phyloP scores from a whole-genome alignment of 2,113 vertebrate genomes.

The Hemichromis elongatus region DNA sequence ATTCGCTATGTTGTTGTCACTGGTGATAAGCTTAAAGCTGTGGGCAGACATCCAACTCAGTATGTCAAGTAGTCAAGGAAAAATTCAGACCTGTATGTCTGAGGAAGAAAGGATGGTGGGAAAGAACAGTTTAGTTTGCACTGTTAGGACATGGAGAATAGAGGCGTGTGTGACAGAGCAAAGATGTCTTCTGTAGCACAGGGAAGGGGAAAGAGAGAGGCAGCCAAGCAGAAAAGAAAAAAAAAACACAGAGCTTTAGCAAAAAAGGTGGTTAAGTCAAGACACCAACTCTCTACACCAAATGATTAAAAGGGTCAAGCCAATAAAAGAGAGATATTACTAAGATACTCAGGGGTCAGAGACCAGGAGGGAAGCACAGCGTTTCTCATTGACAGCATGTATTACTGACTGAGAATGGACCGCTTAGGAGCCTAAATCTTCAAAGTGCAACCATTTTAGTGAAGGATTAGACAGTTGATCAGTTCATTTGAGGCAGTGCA shows the following conservation, averaged over 20 bases:
- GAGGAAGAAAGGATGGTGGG: not conserved
- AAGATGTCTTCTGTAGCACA: not conserved
- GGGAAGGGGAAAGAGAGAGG: not conserved
- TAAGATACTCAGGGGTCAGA: not conserved
- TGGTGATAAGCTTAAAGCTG: constrained; percentile 19
- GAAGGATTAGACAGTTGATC: constrained; percentile 28
- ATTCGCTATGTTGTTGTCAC: constrained; percentile 34
- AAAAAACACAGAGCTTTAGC: not conserved
- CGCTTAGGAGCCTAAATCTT: not conserved
- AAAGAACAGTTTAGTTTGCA: not conserved
- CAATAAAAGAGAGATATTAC: not conserved
- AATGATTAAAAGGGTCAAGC: not conserved
- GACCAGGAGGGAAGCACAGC: not conserved
- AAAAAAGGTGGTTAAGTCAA: not conserved
- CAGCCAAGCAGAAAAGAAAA: not conserved
- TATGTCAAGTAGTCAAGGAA: constrained; percentile 32
- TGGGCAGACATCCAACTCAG: constrained; percentile 22
- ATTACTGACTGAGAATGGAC: not conserved
- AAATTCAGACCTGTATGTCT: not conserved
- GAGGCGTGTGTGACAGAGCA: not conserved
- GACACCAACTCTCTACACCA: not conserved
- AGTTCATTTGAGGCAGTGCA: constrained; percentile 32
- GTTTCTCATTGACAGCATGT: not conserved
- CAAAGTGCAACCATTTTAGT: constrained; percentile 29
- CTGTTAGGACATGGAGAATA: not conserved